Evolutionary conservation across 2,888 invertebrate genomes (phyloP), one percentile per base, ranked within the genome.

Genomic region (Aromia moschata): DNA sequence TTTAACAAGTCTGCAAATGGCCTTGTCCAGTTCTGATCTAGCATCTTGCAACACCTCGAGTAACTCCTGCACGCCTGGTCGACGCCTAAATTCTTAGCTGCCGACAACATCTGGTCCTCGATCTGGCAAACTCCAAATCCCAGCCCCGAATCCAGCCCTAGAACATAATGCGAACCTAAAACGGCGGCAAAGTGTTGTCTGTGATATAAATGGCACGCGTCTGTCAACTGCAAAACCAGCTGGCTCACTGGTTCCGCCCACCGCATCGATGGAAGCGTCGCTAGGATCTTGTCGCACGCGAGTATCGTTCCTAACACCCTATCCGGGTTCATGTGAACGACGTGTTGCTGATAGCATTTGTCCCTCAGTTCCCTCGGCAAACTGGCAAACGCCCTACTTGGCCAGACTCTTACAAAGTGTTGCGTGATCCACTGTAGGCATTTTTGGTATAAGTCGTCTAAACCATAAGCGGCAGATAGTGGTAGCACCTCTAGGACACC

Each of bases 371-470:
- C 93, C 30, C 90, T 86, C 0, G 94, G 92, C 57, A 97, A 80
- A 40, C 90, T 88, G 0, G 94, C 92, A 80, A 97, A 97, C 1
- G 91, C 89, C 72, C 94, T 89, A 1, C 93, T 93, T 0, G 95
- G 92, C 96, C 97, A 96, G 45, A 97, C 91, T 73, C 91, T 87
- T 4, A 89, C 85, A 79, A 95, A 96, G 79, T 96, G 86, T 64
- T 89, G 89, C 16, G 92, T 92, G 38, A 94, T 89, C 96, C 96
- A 96, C 64, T 89, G 86, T 46, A 95, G 82, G 46, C 65, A 66
- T 79, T 92, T 93, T 64, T 92, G 87, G 78, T 93, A 92, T 15
- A 96, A 83, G 75, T 96, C 95, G 72, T 94, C 93, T 52, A 96
- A 82, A 0, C 93, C 93, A 78, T 93, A 95, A 37, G 91, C 90